phyloP scores from a whole-genome alignment of 2,888 invertebrate genomes.

The Drosophila suboccidentalis region DNA sequence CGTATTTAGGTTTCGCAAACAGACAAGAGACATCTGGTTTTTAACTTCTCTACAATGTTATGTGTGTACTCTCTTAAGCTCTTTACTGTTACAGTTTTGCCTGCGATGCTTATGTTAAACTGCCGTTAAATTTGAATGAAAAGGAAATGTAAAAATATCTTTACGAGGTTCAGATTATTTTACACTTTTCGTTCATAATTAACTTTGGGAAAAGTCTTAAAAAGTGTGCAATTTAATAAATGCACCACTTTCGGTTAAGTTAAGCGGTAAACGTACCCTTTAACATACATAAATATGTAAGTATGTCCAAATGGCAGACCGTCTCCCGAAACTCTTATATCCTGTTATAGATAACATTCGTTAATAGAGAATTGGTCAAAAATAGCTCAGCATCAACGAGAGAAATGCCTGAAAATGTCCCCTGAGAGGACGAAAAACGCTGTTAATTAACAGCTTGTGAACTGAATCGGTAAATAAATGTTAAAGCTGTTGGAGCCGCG shows the following conservation, averaged over 20 bases:
- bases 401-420: background rate
- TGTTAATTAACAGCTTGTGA: constrained; percentile 30
- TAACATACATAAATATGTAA: background rate
- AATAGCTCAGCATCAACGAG: constrained; percentile 3
- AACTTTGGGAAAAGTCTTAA: no score
- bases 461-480: constrained; percentile 15
- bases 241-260: background rate
- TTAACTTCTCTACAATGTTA: constrained; percentile 17
- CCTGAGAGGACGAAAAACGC: background rate
- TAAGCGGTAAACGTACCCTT: background rate
- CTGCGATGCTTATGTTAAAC: background rate
- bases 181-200: background rate
- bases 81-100: background rate
- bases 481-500: background rate
- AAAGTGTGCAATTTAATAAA: background rate
- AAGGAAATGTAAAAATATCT: no score
- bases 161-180: no score
- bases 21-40: background rate
- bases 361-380: background rate
- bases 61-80: background rate
- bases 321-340: constrained; percentile 33
- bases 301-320: background rate
- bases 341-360: constrained; percentile 12
- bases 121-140: background rate
- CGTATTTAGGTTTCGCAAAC: no score